phyloP scores from a whole-genome alignment of 2,888 invertebrate genomes.

The Amiota mariae region DNA sequence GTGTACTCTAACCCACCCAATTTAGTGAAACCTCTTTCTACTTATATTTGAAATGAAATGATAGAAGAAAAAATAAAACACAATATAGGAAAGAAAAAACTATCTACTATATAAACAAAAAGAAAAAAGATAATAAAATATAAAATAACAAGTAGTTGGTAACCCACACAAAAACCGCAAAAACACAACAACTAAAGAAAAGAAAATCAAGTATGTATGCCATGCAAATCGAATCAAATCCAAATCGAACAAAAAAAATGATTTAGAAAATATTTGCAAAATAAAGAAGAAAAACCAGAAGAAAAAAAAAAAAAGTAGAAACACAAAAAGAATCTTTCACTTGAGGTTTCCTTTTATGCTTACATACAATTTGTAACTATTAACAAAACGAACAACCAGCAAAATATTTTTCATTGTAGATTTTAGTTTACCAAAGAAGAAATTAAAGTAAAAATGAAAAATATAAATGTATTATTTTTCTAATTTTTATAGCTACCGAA shows the following conservation, averaged over 20 bases:
- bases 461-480: neutral
- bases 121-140: neutral
- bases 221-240: slow-evolving; percentile 16
- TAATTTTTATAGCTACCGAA: slow-evolving; percentile 12
- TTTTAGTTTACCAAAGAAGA: slow-evolving; percentile 17
- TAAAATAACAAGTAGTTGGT: slow-evolving; percentile 2
- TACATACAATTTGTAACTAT: slow-evolving; percentile 34
- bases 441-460: neutral
- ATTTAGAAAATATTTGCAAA: no score
- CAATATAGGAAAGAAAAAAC: neutral
- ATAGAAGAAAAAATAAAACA: neutral
- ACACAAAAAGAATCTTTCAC: slow-evolving; percentile 32
- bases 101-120: slow-evolving; percentile 7
- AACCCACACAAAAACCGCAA: slow-evolving; percentile 20
- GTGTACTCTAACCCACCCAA: slow-evolving; percentile 18
- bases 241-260: neutral
- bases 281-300: neutral
- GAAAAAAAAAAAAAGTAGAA: slow-evolving; percentile 1
- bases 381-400: slow-evolving; percentile 9
- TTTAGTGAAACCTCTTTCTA: slow-evolving; percentile 18
- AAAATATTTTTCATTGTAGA: slow-evolving; percentile 5
- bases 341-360: slow-evolving; percentile 43
- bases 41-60: neutral
- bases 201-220: slow-evolving; percentile 34
- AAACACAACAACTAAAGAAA: no score